These are phyloP conservation scores for Lithobius niger DNA, from an alignment of 1,140 invertebrate genomes.

Conservation along the genomic window DNA sequence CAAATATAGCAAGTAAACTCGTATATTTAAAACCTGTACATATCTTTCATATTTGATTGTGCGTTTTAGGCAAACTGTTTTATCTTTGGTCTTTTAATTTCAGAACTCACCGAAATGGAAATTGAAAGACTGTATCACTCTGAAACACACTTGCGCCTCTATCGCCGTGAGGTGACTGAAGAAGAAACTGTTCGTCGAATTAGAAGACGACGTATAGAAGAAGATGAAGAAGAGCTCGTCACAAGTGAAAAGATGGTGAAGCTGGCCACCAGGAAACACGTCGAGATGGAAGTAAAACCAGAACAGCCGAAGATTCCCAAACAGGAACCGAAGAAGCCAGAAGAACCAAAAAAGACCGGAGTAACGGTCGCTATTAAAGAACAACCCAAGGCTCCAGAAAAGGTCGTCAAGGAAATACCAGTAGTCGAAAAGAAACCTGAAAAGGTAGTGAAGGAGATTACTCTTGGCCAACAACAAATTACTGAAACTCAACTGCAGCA, in stretches of 20 bases:
- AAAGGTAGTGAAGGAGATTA: background rate
- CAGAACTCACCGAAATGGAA: slow-evolving; percentile 1
- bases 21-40: too few species aligned
- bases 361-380: background rate
- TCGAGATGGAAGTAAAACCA: background rate
- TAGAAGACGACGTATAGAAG: slow-evolving; percentile 1
- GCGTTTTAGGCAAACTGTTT: too few species aligned
- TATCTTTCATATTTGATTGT: too few species aligned
- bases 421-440: background rate
- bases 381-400: background rate
- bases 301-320: background rate
- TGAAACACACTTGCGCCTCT: background rate
- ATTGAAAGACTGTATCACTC: background rate
- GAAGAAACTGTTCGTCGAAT: background rate
- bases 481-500: too few species aligned
- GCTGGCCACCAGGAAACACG: background rate
- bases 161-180: background rate
- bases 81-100: background rate
- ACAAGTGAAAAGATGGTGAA: background rate
- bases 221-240: slow-evolving; percentile 2
- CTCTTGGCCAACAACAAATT: too few species aligned
- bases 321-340: slow-evolving; percentile 1
- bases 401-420: background rate
- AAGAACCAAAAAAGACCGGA: background rate
- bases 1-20: too few species aligned